Evolutionary conservation across 2,888 invertebrate species (phyloP), one percentile per base, ranked within the genome.

Genomic region (Nebria brevicollis): DNA sequence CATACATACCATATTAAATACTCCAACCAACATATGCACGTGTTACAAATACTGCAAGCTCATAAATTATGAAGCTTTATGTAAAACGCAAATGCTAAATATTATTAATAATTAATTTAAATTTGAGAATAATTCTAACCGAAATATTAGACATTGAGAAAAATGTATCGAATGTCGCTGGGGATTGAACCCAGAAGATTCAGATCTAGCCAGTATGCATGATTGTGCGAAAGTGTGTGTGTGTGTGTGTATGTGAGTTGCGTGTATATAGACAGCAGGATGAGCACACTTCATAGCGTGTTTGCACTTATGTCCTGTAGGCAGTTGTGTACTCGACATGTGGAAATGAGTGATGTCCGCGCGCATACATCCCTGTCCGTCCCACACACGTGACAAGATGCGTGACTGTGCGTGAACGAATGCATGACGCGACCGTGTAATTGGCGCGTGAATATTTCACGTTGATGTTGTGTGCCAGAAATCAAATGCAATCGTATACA

Each of bases 371-470:
- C 74, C 72, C 64, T 20, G 75, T 66, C 76, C 43, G 66, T 15
- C 73, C 42, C 73, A 73, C 42, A 54, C 54, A 10, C 66, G 66
- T 76, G 76, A 76, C 76, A 66, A 76, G 65, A 76, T 64, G 66
- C 76, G 76, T 76, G 76, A 26, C 73, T 41, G 42, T 66, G 76
- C 41, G 66, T 65, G 76, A 66, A 65, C 34, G 66, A 13, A 66
- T 41, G 76, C 76, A 66, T 76, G 76, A 73, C 76, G 66, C n/a
- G 66, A 26, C 34, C 26, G 41, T 76, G 76, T 76, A 76, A 76
- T 76, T 76, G 76, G 25, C n/a, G n/a, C 42, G 34, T 76, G 66
- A 65, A 66, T 76, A 76, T 76, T 75, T 75, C 75, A 65, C 34
- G 54, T 54, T 54, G 54, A 11, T 54, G 54, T 54, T 54, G 54